These are phyloP conservation scores for Gephyroberyx darwinii DNA, from an alignment of 2,797 vertebrate genomes.

Conservation along the genomic window DNA sequence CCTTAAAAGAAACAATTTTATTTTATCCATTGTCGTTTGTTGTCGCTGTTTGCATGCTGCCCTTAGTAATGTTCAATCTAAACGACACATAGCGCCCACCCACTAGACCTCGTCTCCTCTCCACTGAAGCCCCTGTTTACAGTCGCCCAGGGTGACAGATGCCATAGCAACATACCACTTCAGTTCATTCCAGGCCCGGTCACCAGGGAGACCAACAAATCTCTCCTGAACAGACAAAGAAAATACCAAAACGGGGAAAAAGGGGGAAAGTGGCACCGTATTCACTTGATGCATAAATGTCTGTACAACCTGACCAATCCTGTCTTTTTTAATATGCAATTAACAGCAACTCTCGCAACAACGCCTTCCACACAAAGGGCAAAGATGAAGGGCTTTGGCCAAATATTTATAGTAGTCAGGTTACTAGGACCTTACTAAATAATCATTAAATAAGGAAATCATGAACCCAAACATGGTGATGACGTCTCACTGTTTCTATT, in stretches of 20 bases:
- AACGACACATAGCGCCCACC: slow-evolving; percentile 22
- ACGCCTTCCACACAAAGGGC: background rate
- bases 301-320: background rate
- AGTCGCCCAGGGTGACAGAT: slow-evolving; percentile 81
- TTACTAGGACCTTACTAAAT: background rate
- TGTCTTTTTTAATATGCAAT: slow-evolving; percentile 1
- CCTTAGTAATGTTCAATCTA: slow-evolving; percentile 43
- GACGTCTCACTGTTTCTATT: background rate
- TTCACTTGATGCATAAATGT: background rate
- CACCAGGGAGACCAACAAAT: slow-evolving; percentile 79
- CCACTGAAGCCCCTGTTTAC: slow-evolving; percentile 81
- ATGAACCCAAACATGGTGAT: background rate
- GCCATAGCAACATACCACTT: slow-evolving; percentile 81
- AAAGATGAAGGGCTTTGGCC: background rate
- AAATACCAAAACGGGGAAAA: slow-evolving; percentile 49
- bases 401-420: background rate
- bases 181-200: slow-evolving; percentile 78
- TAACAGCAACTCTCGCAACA: background rate
- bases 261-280: slow-evolving; percentile 4
- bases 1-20: background rate
- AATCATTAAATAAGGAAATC: too few relatives aligned
- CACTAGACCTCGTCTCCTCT: slow-evolving; percentile 43
- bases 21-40: background rate
- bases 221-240: slow-evolving; percentile 54
- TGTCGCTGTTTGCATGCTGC: background rate